A percentile compares a stretch with the other conserved stretches of the same genome.
Conservation (phyloP, 37 sponge, comb jelly and placozoan genomes). For the Lycopodina hypogea region DNA sequence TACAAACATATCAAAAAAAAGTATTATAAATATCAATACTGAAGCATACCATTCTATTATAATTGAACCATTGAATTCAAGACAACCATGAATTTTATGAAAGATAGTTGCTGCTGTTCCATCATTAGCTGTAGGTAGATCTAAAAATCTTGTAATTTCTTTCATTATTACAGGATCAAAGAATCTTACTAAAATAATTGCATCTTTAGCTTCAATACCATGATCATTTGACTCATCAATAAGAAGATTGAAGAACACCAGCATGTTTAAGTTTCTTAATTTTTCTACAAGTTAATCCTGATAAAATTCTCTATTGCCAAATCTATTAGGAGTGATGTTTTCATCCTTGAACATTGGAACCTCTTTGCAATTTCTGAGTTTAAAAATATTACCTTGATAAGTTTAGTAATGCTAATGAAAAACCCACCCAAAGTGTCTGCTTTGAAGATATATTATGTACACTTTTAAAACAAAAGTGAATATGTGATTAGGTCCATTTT, state of each 20-base stretch:
- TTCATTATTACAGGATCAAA: neutral
- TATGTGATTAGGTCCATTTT: no score
- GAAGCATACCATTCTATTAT: neutral
- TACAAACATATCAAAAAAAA: neutral
- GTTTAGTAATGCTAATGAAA: conserved; percentile 5
- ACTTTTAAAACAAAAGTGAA: no score
- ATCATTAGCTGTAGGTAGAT: conserved; percentile 10
- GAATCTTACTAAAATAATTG: neutral
- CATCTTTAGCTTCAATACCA: conserved; percentile 9
- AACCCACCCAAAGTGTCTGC: no score
- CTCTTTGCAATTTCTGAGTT: neutral
- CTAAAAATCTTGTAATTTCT: conserved; percentile 4
- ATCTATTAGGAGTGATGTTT: neutral
- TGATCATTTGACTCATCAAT: conserved; percentile 4
- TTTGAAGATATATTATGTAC: no score
- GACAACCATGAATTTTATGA: conserved; percentile 6
- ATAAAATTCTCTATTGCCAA: neutral
- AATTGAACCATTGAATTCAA: neutral
- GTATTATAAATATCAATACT: neutral
- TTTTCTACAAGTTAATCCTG: neutral
- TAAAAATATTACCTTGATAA: neutral
- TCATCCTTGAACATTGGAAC: conserved; percentile 2
- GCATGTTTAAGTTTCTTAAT: neutral
- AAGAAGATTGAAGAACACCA: conserved; percentile 1
- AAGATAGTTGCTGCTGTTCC: conserved; percentile 11